Conservation (phyloP, 2,888 invertebrate species). For the Epinotia bilunana region DNA sequence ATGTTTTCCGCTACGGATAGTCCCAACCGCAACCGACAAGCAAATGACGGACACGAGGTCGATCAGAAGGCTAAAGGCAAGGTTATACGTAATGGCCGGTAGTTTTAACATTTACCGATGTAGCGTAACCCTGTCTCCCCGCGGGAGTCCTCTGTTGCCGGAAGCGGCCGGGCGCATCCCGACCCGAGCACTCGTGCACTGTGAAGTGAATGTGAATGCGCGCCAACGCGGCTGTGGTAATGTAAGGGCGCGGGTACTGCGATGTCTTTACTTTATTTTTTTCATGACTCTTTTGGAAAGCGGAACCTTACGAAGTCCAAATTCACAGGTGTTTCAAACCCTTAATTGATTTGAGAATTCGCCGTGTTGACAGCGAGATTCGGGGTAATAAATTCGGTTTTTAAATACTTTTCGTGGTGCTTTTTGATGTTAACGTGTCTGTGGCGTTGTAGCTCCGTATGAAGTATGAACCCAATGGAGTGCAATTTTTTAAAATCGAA, state of each 20-base stretch:
- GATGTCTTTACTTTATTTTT: neutral
- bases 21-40: neutral
- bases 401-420: too few relatives aligned
- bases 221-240: neutral
- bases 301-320: too few relatives aligned
- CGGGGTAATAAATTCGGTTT: too few relatives aligned
- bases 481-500: too few relatives aligned
- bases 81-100: slow-evolving; percentile 1
- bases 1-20: too few relatives aligned
- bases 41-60: neutral
- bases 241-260: neutral
- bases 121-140: slow-evolving; percentile 10
- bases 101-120: slow-evolving; percentile 15
- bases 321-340: too few relatives aligned
- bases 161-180: slow-evolving; percentile 59
- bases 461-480: too few relatives aligned
- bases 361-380: too few relatives aligned
- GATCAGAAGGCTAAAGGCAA: neutral
- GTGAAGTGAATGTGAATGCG: neutral
- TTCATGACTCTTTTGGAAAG: neutral
- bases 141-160: slow-evolving; percentile 52
- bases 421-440: too few relatives aligned
- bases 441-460: too few relatives aligned
- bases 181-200: neutral
- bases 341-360: too few relatives aligned